phyloP scores from a whole-genome alignment of 2,797 vertebrate species.

The Arctocebus calabarensis region DNA sequence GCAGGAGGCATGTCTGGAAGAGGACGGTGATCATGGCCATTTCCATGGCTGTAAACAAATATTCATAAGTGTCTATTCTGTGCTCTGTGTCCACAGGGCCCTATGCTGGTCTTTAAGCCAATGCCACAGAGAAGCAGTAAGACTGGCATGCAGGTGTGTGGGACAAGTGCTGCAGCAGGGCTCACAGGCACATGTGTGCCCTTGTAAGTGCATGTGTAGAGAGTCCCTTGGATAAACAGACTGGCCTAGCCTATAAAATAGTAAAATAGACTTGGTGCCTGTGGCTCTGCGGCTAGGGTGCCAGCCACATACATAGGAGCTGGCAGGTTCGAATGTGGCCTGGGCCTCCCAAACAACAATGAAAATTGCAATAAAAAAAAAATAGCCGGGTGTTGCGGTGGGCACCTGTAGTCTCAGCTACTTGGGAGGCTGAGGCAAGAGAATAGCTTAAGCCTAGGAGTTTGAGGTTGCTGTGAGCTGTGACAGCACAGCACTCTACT shows the following conservation, averaged over 20 bases:
- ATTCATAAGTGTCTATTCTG: background rate
- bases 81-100: background rate
- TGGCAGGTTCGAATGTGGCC: no score
- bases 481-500: no score
- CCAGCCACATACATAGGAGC: no score
- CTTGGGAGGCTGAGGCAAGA: no score
- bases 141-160: background rate
- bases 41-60: background rate
- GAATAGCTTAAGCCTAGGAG: no score
- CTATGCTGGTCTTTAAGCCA: background rate
- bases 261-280: background rate
- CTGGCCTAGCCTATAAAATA: background rate
- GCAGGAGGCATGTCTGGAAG: background rate
- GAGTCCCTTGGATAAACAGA: background rate
- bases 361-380: no score
- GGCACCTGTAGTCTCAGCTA: no score
- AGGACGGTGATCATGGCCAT: background rate
- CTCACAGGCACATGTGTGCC: fast-evolving
- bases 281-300: no score
- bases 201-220: fast-evolving
- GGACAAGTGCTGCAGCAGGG: background rate
- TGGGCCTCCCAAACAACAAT: no score
- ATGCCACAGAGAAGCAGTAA: background rate
- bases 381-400: no score
- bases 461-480: no score